Base-by-base conservation (phyloP, 2,888 invertebrate genomes). In the Aelia acuminata region DNA sequence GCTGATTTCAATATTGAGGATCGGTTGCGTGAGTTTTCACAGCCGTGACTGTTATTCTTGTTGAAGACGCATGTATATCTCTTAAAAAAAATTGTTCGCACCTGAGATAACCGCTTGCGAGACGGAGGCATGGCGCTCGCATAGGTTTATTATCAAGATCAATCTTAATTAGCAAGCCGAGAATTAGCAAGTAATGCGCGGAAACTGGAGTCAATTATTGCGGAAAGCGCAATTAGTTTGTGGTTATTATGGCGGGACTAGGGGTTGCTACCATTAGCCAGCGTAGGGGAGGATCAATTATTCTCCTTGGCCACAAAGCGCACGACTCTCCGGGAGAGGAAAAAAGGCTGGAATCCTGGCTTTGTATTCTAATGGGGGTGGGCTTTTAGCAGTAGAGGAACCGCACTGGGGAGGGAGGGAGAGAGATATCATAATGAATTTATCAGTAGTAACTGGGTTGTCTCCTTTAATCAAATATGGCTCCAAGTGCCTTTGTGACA, bases 161-260 rank as follows among this genome's bases (percentile, higher is more conserved):
- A 63, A 87, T 87, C 63, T 70, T 87, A 70, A 87, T 87, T 87
- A 87, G 22, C 63, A 47, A 43, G 49, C 31, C 18, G 43, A 48
- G 70, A 70, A 70, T 70, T 63, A 87, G 87, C 70, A 63, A 87
- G 87, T 87, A 87, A 87, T 87, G 87, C 63, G 43, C 87, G 87
- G 70, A 87, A 70, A 87, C 43, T 47, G 26, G 63, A 87, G 63
- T 87, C 87, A 87, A 87, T 87, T 87, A 87, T 87, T 87, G 47
- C 87, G 87, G 87, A 70, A 85, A 87, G 87, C 57, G 87, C 87
- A 87, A 87, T 87, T 87, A 87, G 87, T 63, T 87, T 70, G 63
- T 47, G 87, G 87, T 63, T 87, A 87, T 87, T 87, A 63, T 63
- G 87, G 26, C 18, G 39, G 48, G 48, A 31, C 43, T 50, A 53